Base-by-base conservation (phyloP, 2,113 vertebrate genomes). In the Pyxicephalus adspersus region DNA sequence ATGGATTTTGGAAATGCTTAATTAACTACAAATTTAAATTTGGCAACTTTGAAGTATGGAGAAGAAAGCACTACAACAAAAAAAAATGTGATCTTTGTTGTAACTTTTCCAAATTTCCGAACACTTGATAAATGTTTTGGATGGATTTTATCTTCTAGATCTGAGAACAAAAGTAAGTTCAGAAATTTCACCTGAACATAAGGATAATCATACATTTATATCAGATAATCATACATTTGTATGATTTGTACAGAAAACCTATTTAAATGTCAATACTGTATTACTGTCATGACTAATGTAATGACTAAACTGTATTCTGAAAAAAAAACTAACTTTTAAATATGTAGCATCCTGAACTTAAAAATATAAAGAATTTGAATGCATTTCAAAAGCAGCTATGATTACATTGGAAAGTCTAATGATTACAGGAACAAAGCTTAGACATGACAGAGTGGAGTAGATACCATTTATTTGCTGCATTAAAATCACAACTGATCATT, bases 371-470 rank as follows among this genome's bases (percentile, higher is more conserved):
- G 60, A 55, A 65, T 77, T 54, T 66, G 28, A 54, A 66, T 77
- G 64, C 64, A 38, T 58, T 67, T 54, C 18, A 38, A 52, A 78
- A 45, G 17, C 64, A 11, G 31, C 51, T 26, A 52, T 78, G 76
- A 78, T 78, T 78, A 57, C 76, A 78, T 78, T 78, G 76, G 76
- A 55, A 78, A 78, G 76, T 78, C 45, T 77, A 77, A 77, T 78
- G 64, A 57, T 67, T 58, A 67, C 45, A 9, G 52, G 76, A 57
- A 34, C 52, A 51, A 67, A 78, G 52, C 64, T 17, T 31, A 19
- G 52, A 9, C 29, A 45, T 52, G 60, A 66, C 26, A 31, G 34
- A 20, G 63, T n/a, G 57, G n/a, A 29, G 29, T 23, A 45, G 22
- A 16, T 4, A 38, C 13, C 25, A 3, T 45, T 34, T 77, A 50